These are phyloP conservation scores for Camponotus vicinus DNA, from an alignment of 1,140 invertebrate genomes.

Conservation along the genomic window DNA sequence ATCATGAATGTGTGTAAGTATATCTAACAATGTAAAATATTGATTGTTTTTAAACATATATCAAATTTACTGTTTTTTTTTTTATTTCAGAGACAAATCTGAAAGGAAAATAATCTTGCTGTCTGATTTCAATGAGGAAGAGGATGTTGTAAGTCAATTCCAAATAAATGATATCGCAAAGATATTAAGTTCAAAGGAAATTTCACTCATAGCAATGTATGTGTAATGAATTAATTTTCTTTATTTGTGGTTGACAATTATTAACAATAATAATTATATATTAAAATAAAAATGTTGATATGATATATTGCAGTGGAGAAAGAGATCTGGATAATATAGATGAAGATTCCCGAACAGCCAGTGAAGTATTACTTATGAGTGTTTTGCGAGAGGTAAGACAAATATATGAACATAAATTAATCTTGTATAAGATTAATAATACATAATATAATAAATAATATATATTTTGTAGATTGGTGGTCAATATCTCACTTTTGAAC, in stretches of 20 bases:
- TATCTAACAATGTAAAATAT: neutral
- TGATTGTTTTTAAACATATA: neutral
- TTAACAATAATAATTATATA: neutral
- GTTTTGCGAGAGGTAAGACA: conserved; percentile 62
- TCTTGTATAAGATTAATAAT: neutral
- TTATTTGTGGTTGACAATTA: neutral
- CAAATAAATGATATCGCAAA: conserved; percentile 49
- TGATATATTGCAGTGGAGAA: conserved; percentile 65
- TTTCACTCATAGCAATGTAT: conserved; percentile 69
- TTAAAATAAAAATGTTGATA: conserved; percentile 29
- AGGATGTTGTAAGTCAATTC: conserved; percentile 63
- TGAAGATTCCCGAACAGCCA: conserved; percentile 35
- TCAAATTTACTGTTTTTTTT: conserved; percentile 22
- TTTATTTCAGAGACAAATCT: conserved; percentile 62
- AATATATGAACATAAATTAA: neutral
- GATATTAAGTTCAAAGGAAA: conserved; percentile 2
- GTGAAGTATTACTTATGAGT: conserved; percentile 54
- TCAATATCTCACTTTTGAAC: conserved; percentile 69
- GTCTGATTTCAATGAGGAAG: conserved; percentile 72
- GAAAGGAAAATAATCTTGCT: conserved; percentile 59
- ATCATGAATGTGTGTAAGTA: conserved; percentile 68
- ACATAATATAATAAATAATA: neutral
- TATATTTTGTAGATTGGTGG: conserved; percentile 54
- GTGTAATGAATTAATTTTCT: conserved; percentile 37
- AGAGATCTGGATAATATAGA: conserved; percentile 30